Base-by-base conservation (phyloP, 2,113 vertebrate genomes). In the Tetrao urogallus region DNA sequence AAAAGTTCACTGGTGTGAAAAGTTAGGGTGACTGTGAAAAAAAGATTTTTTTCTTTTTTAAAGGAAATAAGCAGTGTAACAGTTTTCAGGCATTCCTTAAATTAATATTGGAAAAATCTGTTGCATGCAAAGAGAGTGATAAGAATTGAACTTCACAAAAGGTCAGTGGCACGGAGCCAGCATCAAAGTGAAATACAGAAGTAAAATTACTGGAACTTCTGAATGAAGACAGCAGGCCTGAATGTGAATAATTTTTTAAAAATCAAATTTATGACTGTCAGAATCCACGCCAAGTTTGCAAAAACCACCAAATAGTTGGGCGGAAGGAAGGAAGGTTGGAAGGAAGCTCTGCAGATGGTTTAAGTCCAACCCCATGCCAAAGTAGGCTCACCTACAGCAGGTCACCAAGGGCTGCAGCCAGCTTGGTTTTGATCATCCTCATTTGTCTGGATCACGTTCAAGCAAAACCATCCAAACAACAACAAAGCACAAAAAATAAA, bases 121-220 rank as follows among this genome's bases (percentile, higher is more conserved):
- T 22, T 25, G 28, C 12, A 15, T 57, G 52, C 14, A 64, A 71
- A 61, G 76, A 20, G 34, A 81, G 34, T 65, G 61, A 64, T 32
- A 77, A 43, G 56, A 78, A 91, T 65, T 74, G 64, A 78, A 74
- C 48, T 52, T 89, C 60, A 93, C 52, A 61, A 78, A 72, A 86
- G 70, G 52, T 78, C 24, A 48, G 1, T 11, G 82, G 82, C 89
- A 88, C 11, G 3, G 47, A 92, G 82, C 89, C 95, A 94, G 42
- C 10, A 88, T 38, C 64, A 82, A 80, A 87, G 84, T 64, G 75
- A 89, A 93, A 60, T 11, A 70, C 60, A 42, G 36, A 45, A 76
- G 58, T 27, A 85, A 95, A 52, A 27, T 96, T 93, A 92, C 90
- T 78, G 90, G 86, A 94, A 94, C 22, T 81, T 91, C 45, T 89